Evolutionary conservation across 1,140 invertebrate species (phyloP).

Genomic region (Drosophila teissieri): DNA sequence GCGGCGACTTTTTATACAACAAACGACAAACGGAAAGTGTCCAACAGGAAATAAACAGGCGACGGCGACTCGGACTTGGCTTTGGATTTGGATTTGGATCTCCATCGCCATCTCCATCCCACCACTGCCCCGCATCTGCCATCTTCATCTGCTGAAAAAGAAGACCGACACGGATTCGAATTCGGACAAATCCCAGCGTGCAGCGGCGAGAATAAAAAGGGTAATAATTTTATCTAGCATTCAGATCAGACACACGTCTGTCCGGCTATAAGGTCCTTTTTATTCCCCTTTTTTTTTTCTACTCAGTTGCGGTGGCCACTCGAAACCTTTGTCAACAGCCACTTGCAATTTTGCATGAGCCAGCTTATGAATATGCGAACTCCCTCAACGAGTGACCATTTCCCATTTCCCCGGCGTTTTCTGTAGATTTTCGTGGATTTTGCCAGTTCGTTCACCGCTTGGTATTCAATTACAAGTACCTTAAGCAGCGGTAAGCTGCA

Average conservation of each 20-base stretch:
- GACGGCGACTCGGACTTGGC: constrained; percentile 51
- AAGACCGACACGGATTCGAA: constrained; percentile 46
- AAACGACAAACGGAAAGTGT: constrained; percentile 84
- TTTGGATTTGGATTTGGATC: constrained; percentile 29
- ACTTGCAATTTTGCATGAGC: constrained; percentile 70
- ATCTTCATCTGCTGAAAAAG: constrained; percentile 14
- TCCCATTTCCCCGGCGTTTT: not conserved
- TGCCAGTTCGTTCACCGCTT: constrained; percentile 32
- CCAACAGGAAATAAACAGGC: constrained; percentile 84
- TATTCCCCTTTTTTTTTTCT: constrained; percentile 36
- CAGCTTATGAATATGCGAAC: constrained; percentile 60
- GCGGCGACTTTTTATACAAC: constrained; percentile 76
- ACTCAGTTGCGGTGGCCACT: constrained; percentile 46
- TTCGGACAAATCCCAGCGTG: constrained; percentile 52
- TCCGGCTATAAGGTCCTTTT: constrained; percentile 32
- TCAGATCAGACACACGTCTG: constrained; percentile 83
- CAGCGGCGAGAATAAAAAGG: constrained; percentile 77
- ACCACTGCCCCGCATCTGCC: not conserved
- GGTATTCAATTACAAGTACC: constrained; percentile 74
- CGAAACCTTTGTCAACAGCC: constrained; percentile 69
- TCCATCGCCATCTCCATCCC: not conserved
- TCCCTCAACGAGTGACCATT: constrained; percentile 8
- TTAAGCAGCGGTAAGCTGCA: constrained; percentile 69
- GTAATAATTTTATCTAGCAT: constrained; percentile 84
- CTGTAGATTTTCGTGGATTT: constrained; percentile 2